Conservation (phyloP, 2,888 invertebrate species). For the Cerastoderma edule region DNA sequence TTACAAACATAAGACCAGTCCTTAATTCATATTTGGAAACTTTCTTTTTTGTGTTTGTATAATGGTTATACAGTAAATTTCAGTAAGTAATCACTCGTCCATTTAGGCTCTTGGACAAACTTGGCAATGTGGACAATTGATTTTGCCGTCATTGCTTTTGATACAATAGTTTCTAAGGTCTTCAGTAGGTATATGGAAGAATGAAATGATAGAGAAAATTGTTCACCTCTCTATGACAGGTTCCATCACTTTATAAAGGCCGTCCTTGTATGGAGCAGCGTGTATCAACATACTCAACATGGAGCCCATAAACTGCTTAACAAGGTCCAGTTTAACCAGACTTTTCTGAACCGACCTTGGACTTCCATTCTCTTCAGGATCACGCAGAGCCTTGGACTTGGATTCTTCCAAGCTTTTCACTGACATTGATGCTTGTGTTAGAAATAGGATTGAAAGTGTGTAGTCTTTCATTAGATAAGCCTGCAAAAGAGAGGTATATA, state of each 20-base stretch:
- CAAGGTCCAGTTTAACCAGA: background rate
- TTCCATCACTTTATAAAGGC: constrained; percentile 76
- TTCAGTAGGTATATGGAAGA: too few species aligned
- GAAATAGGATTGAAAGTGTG: constrained; percentile 79
- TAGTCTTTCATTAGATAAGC: constrained; percentile 82
- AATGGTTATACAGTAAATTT: too few species aligned
- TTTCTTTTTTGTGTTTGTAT: too few species aligned
- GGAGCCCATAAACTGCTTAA: constrained; percentile 54
- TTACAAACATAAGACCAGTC: too few species aligned
- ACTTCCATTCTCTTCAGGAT: constrained; percentile 3
- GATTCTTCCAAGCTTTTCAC: constrained; percentile 1
- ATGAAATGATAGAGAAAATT: background rate
- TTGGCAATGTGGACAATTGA: too few species aligned
- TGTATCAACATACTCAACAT: constrained; percentile 66
- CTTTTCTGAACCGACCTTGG: constrained; percentile 7
- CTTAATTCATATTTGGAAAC: too few species aligned
- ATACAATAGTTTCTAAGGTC: too few species aligned
- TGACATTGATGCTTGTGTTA: constrained; percentile 66
- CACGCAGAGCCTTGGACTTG: constrained; percentile 15
- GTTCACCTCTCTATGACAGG: constrained; percentile 79
- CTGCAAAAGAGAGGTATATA: constrained; percentile 72
- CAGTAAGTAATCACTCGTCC: too few species aligned
- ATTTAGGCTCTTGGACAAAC: too few species aligned
- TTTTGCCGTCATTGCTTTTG: too few species aligned
- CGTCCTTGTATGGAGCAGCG: constrained; percentile 73